Percentiles rank a stretch among this genome's conserved stretches.
Evolutionary conservation across 2,888 invertebrate species (phyloP).

Genomic region (Torymus auratus): DNA sequence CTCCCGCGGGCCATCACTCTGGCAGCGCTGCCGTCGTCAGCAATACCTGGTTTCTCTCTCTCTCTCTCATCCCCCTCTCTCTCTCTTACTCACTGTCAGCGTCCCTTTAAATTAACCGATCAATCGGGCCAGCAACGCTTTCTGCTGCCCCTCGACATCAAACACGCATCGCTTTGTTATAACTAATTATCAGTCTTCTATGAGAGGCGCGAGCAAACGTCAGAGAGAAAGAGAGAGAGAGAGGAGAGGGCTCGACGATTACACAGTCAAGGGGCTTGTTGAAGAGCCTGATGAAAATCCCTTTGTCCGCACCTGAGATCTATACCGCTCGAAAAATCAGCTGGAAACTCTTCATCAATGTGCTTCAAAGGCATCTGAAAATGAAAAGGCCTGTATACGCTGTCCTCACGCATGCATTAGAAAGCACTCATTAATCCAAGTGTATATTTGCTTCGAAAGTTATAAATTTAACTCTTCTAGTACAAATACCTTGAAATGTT

Average conservation of each 20-base stretch:
- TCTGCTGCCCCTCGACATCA: slow-evolving; percentile 67
- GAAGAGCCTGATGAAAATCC: slow-evolving; percentile 40
- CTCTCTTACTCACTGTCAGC: slow-evolving; percentile 52
- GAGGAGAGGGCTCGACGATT: slow-evolving; percentile 32
- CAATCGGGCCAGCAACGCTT: slow-evolving; percentile 70
- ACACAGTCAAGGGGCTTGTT: slow-evolving; percentile 31
- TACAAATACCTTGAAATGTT: no score
- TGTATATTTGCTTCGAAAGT: no score
- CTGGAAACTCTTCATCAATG: background rate
- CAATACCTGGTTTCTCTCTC: slow-evolving; percentile 33
- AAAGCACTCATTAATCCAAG: no score
- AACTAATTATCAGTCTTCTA: slow-evolving; percentile 70
- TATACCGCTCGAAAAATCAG: slow-evolving; percentile 19
- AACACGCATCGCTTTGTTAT: slow-evolving; percentile 72
- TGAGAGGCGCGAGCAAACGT: background rate
- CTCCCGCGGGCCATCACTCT: slow-evolving; percentile 62
- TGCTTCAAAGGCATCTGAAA: slow-evolving; percentile 34
- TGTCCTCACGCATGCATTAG: no score
- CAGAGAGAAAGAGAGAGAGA: slow-evolving; percentile 15
- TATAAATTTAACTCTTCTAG: no score
- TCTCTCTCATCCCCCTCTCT: slow-evolving; percentile 17
- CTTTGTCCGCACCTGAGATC: slow-evolving; percentile 50
- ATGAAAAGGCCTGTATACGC: no score
- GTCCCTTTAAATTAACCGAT: slow-evolving; percentile 75
- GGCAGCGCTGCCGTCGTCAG: slow-evolving; percentile 59